Evolutionary conservation across 2,113 vertebrate species (phyloP).

Genomic region (Procapra przewalskii): DNA sequence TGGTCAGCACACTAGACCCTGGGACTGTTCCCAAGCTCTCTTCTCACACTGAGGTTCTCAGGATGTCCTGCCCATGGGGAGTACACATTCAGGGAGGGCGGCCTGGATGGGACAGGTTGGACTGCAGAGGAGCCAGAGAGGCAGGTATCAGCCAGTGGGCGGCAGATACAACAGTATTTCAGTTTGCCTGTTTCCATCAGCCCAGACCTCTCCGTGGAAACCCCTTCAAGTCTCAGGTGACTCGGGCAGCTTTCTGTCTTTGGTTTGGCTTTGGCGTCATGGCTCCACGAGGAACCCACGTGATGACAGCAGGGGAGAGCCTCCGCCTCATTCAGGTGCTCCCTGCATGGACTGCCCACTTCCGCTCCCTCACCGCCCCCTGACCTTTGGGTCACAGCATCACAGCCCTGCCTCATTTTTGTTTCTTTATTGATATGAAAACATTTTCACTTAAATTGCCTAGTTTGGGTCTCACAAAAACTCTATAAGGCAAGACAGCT

Average conservation of each 20-base stretch:
- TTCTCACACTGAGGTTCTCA: not conserved
- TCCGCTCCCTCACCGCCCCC: too few relatives aligned
- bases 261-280: not conserved
- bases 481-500: not conserved
- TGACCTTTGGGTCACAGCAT: not conserved
- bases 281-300: not conserved
- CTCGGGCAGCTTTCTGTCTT: accelerated
- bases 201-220: not conserved
- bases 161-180: not conserved
- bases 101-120: accelerated
- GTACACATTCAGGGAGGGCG: accelerated
- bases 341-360: too few relatives aligned
- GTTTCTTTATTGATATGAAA: not conserved
- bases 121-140: not conserved
- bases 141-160: not conserved
- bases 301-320: not conserved
- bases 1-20: not conserved
- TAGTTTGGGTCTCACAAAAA: not conserved
- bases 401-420: not conserved
- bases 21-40: not conserved
- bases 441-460: not conserved
- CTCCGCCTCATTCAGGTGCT: not conserved
- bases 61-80: not conserved
- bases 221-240: not conserved
- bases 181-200: not conserved